Conservation (phyloP, 2,113 vertebrate species). For the Lutjanus erythropterus region DNA sequence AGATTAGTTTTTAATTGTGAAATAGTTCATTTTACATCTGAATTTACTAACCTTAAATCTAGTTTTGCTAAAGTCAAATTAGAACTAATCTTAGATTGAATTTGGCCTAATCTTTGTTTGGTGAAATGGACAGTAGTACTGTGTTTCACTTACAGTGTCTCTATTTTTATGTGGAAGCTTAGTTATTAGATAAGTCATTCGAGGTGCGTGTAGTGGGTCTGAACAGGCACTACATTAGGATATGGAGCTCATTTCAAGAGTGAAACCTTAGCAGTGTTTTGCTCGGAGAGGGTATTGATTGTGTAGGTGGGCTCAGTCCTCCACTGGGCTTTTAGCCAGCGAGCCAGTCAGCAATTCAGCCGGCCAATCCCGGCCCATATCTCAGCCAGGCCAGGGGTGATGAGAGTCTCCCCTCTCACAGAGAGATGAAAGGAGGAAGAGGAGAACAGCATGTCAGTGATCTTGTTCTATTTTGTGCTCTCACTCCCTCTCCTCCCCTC, state of each 20-base stretch:
- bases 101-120: too few species aligned
- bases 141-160: background rate
- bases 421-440: slow-evolving; percentile 46
- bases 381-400: slow-evolving; percentile 37
- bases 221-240: background rate
- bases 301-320: slow-evolving; percentile 53
- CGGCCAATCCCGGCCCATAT: slow-evolving; percentile 16
- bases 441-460: slow-evolving; percentile 21
- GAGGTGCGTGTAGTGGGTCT: background rate
- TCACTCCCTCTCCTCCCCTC: background rate
- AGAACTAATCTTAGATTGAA: too few species aligned
- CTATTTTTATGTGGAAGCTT: background rate
- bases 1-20: too few species aligned
- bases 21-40: too few species aligned
- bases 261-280: slow-evolving; percentile 56
- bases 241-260: slow-evolving; percentile 49
- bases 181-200: slow-evolving; percentile 2
- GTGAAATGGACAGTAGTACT: too few species aligned
- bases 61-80: too few species aligned
- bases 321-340: slow-evolving; percentile 49
- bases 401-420: slow-evolving; percentile 21
- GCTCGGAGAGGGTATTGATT: slow-evolving; percentile 56
- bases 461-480: slow-evolving; percentile 21
- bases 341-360: slow-evolving; percentile 65
- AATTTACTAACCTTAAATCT: too few species aligned